Percentiles rank a stretch among this genome's conserved stretches.
Evolutionary conservation across 2,113 vertebrate genomes (phyloP).

Genomic region (Mesoclemmys tuberculata): DNA sequence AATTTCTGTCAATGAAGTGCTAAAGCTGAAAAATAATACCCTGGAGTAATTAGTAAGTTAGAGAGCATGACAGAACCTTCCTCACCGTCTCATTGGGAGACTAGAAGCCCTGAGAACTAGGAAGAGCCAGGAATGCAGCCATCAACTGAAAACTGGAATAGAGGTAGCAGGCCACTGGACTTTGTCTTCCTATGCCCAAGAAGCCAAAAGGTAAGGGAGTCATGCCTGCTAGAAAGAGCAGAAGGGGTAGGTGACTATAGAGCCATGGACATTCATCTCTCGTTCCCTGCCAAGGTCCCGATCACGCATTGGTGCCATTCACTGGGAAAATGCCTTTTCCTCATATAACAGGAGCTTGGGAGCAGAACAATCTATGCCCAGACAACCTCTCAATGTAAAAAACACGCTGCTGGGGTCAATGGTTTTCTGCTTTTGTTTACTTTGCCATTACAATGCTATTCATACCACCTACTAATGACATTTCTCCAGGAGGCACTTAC

Average conservation of each 20-base stretch:
- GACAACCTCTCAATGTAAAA: not conserved
- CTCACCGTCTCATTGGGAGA: not conserved
- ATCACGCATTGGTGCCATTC: not conserved
- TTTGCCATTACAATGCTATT: not conserved
- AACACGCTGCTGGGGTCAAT: not conserved
- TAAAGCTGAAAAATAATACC: not conserved
- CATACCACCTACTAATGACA: not conserved
- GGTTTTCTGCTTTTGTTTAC: not conserved
- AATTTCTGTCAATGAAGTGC: not conserved
- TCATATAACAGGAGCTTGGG: not conserved
- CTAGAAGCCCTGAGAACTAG: not conserved
- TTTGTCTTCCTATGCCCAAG: not conserved
- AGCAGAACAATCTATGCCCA: not conserved
- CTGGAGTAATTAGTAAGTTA: slow-evolving; percentile 1
- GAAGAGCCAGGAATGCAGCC: too few species aligned
- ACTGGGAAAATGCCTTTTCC: not conserved
- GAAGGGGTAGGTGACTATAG: not conserved
- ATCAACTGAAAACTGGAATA: not conserved
- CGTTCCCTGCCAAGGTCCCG: not conserved
- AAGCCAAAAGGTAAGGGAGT: not conserved
- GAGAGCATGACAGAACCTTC: slow-evolving; percentile 2
- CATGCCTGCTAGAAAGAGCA: not conserved
- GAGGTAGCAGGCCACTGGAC: not conserved
- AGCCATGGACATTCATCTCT: not conserved
- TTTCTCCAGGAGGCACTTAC: not conserved